Conservation (phyloP, 1,140 invertebrate genomes). For the Tigriopus japonicus region DNA sequence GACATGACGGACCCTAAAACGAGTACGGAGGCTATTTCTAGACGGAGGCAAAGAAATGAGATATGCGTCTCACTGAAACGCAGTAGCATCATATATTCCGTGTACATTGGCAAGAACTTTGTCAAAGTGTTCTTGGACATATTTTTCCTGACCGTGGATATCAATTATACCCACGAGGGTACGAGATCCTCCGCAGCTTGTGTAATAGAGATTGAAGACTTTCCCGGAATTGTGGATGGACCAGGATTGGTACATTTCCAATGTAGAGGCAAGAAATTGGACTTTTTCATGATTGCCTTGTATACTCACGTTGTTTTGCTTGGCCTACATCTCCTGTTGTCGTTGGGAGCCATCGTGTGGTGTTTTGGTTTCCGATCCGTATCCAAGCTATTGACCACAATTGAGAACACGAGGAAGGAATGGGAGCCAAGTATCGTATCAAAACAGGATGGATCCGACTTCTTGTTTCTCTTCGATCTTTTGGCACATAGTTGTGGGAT, state of each 20-base stretch:
- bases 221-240: neutral
- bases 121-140: slow-evolving; percentile 1
- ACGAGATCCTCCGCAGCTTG: neutral
- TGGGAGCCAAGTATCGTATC: neutral
- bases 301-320: slow-evolving; percentile 1
- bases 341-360: slow-evolving; percentile 1
- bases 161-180: neutral
- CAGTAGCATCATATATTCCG: neutral
- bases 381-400: slow-evolving; percentile 3
- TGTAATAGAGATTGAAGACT: neutral
- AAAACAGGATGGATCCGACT: neutral
- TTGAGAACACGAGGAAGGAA: neutral
- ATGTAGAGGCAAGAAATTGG: slow-evolving; percentile 7
- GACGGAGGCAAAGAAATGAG: slow-evolving; percentile 9
- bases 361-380: slow-evolving; percentile 5
- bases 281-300: slow-evolving; percentile 6
- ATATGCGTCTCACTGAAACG: slow-evolving; percentile 10
- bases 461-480: slow-evolving; percentile 14
- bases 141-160: neutral
- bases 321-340: neutral
- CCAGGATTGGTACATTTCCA: neutral
- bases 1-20: slow-evolving; percentile 1
- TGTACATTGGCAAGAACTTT: slow-evolving; percentile 12
- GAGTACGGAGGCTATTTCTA: slow-evolving; percentile 2
- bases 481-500: slow-evolving; percentile 7